Conservation (phyloP, 2,113 vertebrate species). For the Rhipidura dahli region DNA sequence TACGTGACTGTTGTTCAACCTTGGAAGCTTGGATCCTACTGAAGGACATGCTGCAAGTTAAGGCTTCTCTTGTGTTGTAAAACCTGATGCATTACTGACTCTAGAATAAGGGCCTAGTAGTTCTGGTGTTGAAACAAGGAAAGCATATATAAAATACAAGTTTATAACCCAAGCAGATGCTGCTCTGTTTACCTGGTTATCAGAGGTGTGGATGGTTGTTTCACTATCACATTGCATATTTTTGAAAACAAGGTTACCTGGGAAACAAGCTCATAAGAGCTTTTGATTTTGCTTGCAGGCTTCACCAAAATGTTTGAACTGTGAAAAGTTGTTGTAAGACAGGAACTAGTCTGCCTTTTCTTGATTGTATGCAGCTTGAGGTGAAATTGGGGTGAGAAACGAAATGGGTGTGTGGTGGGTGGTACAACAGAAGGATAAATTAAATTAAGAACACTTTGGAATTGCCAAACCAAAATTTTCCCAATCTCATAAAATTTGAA, state of each 20-base stretch:
- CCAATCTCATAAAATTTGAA: not conserved
- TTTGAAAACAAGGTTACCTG: not conserved
- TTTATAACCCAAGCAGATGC: not conserved
- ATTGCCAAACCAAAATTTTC: not conserved
- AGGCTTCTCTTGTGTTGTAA: not conserved
- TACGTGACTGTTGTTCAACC: not conserved
- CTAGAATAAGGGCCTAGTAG: not conserved
- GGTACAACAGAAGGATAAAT: not conserved
- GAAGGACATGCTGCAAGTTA: not conserved
- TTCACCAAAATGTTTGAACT: not conserved
- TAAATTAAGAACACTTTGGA: not conserved
- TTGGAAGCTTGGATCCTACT: not conserved
- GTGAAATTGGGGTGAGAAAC: not conserved
- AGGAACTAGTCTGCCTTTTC: not conserved
- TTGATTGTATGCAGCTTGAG: not conserved
- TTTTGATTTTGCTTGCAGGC: not conserved
- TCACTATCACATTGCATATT: not conserved
- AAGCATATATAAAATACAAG: not conserved
- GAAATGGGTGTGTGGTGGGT: too few species aligned
- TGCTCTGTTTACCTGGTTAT: not conserved
- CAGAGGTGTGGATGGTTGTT: not conserved
- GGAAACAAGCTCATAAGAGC: not conserved
- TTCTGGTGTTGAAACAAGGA: not conserved
- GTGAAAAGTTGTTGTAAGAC: not conserved
- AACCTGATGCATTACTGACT: not conserved